A percentile compares a stretch with the other conserved stretches of the same genome.
Evolutionary conservation across 1,140 invertebrate genomes (phyloP).

Genomic region (Wasmannia auropunctata): DNA sequence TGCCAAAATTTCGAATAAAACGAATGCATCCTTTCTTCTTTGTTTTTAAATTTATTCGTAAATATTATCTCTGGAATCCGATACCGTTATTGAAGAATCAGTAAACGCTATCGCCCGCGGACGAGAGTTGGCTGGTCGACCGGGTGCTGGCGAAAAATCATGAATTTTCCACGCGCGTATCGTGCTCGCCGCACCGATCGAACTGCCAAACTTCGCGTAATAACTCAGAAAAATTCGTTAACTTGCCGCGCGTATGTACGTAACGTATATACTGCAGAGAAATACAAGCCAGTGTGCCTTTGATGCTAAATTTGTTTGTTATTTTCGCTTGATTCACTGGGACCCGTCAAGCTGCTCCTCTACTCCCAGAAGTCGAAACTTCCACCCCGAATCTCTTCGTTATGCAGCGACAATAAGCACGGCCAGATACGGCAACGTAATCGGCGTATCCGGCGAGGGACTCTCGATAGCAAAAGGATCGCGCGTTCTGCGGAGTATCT

Average conservation of each 20-base stretch:
- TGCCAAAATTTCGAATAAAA: background rate
- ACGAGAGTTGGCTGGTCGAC: background rate
- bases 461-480: background rate
- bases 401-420: constrained; percentile 58
- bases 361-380: constrained; percentile 59
- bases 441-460: constrained; percentile 8
- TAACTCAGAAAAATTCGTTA: constrained; percentile 71
- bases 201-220: constrained; percentile 68
- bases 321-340: constrained; percentile 67
- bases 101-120: constrained; percentile 3
- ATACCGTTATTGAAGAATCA: constrained; percentile 10
- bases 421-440: constrained; percentile 26
- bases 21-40: background rate
- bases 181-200: constrained; percentile 32
- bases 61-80: background rate
- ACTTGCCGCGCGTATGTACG: constrained; percentile 39
- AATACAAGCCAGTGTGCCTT: constrained; percentile 45
- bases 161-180: constrained; percentile 19
- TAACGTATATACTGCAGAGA: constrained; percentile 12
- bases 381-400: constrained; percentile 18
- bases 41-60: background rate
- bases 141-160: constrained; percentile 50
- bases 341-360: background rate
- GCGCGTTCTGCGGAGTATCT: background rate
- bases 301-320: constrained; percentile 74